phyloP scores from a whole-genome alignment of 2,888 invertebrate genomes.

The Agyllia agylla region DNA sequence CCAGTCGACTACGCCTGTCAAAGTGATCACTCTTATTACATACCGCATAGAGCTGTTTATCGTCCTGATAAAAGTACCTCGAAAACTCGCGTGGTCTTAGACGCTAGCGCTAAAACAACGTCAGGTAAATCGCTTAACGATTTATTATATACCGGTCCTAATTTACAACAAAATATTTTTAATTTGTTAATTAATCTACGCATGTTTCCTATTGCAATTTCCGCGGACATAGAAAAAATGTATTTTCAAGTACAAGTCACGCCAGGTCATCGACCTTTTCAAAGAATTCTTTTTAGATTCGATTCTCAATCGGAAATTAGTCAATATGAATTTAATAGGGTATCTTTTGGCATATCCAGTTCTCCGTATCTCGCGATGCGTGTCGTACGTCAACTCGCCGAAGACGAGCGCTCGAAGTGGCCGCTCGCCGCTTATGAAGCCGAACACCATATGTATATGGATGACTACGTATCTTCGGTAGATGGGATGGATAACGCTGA shows the following conservation, averaged over 20 bases:
- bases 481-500: background rate
- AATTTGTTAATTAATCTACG: constrained; percentile 6
- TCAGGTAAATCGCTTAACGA: background rate
- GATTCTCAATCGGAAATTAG: background rate
- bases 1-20: background rate
- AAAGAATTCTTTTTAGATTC: background rate
- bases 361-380: constrained; percentile 5
- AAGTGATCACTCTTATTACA: background rate
- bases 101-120: background rate
- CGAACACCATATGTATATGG: background rate
- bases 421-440: background rate
- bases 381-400: background rate
- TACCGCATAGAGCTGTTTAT: background rate
- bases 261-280: background rate
- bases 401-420: background rate
- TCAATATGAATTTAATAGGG: background rate
- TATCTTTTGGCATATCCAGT: background rate
- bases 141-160: background rate
- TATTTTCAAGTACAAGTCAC: background rate
- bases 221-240: background rate
- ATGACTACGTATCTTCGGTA: background rate
- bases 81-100: constrained; percentile 1
- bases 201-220: background rate
- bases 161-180: background rate
- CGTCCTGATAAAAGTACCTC: background rate